Conservation (phyloP, 2,888 invertebrate species). For the Melinopterus prodromus region DNA sequence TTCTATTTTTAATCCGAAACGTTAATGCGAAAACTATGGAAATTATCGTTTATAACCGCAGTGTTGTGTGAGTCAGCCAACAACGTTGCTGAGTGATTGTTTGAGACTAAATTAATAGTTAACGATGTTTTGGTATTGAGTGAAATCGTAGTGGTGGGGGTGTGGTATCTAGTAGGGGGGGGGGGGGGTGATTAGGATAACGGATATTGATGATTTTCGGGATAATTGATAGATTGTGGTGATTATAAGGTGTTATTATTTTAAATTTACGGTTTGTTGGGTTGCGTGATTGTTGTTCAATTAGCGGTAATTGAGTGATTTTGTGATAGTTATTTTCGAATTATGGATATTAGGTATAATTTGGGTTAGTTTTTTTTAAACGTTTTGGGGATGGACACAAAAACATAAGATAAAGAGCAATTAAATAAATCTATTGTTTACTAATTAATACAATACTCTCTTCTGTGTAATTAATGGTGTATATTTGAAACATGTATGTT, state of each 20-base stretch:
- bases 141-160: neutral
- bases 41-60: neutral
- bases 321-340: neutral
- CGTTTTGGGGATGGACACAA: too few relatives aligned
- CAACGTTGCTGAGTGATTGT: neutral
- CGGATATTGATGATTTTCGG: neutral
- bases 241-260: neutral
- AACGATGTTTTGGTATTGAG: conserved; percentile 4
- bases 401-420: too few relatives aligned
- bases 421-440: too few relatives aligned
- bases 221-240: neutral
- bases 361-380: neutral
- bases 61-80: neutral
- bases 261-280: neutral
- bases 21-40: neutral
- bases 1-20: neutral
- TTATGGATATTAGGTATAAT: neutral
- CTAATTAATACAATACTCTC: too few relatives aligned
- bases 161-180: neutral
- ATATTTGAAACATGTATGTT: too few relatives aligned
- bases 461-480: too few relatives aligned
- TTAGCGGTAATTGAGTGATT: neutral
- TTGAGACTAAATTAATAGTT: neutral
- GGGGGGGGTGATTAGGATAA: neutral
- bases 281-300: neutral